Base-by-base conservation (phyloP, 1,140 invertebrate species). In the Papilio dardanus region DNA sequence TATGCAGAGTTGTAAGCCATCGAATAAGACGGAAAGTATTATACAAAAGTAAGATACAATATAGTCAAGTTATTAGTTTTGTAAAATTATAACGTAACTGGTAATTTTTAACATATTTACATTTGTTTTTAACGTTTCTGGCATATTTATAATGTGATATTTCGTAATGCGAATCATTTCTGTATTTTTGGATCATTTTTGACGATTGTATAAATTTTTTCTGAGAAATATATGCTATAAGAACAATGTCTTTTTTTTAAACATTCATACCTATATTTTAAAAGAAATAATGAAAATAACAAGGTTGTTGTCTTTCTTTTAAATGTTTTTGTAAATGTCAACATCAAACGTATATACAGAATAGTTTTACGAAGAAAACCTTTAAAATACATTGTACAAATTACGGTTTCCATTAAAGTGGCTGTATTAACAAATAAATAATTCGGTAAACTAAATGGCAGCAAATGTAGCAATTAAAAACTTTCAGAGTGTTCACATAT, bases 181-280 rank as follows among this genome's bases (percentile, higher is more conserved):
- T 88, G 86, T 88, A 86, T 86, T 92, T 85, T 89, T 88, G 83
- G 87, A 87, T 86, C 84, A 83, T 88, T 91, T 92, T 90, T 87
- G 83, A 87, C 86, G 86, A 86, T 83, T 91, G 84, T 92, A 88
- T 88, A 50, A 92, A 91, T 88, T 90, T 89, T 89, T 89, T 90
- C 84, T 77, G 85, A 88, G 78, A 86, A 87, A 82, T 91, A 88
- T 89, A 89, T 83, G 83, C 75, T 89, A 79, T 78, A 79, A 79
- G 79, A 77, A 83, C 71, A 74, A 74, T 78, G 71, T 75, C 30
- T n/a, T 83, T 84, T 84, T 79, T 81, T 76, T 81, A 79, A 62
- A 50, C 21, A 50, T 8, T 37, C 35, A 50, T 19, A n/a, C 6
- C 4, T 19, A n/a, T n/a, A n/a, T 24, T 50, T 50, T 16, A 24